Base-by-base conservation (phyloP, 2,113 vertebrate species). In the Desmodus rotundus region DNA sequence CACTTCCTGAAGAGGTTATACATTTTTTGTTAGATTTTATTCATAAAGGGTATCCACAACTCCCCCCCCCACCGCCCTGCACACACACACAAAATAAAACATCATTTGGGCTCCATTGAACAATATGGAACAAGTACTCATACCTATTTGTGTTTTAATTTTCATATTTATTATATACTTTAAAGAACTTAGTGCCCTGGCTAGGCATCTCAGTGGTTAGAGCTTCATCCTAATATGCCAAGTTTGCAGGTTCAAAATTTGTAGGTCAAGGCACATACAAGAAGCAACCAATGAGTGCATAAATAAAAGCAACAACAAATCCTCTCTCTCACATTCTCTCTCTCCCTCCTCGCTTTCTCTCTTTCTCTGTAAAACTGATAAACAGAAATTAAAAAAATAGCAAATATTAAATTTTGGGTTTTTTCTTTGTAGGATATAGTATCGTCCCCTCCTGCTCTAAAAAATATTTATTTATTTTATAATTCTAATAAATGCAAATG, bases 1-100 rank as follows among this genome's bases (percentile, higher is more conserved):
- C 20, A 93, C 96, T 95, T 96, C 94, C 77, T 89, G 87, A 93
- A 96, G 28, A 96, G 58, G 38, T 88, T 97, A 97, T 95, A 84
- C 70, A 80, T 90, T 58, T 52, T 90, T 87, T 67, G 36, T 38
- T 52, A 65, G 38, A 54, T 85, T 97, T 33, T 92, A 74, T 93
- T 81, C 56, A 87, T 89, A 96, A 97, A 93, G 1, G 26, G 8
- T 36, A 96, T 93, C 73, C 92, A 95, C 47, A 77, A 58, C 6
- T 4, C 6, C 28, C 26, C 28, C 9, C 72, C 16, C 58, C 26
- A n/a, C n/a, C n/a, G n/a, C n/a, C n/a, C n/a, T n/a, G n/a, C n/a
- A n/a, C 11, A 43, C 24, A 61, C 54, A 61, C 24, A 61, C 52
- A 90, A 31, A 61, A 90, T 45, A 84, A 92, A 47, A 1, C 38